A percentile compares a stretch with the other conserved stretches of the same genome.
Conservation (phyloP, 2,797 vertebrate species). For the Cryptoprocta ferox region DNA sequence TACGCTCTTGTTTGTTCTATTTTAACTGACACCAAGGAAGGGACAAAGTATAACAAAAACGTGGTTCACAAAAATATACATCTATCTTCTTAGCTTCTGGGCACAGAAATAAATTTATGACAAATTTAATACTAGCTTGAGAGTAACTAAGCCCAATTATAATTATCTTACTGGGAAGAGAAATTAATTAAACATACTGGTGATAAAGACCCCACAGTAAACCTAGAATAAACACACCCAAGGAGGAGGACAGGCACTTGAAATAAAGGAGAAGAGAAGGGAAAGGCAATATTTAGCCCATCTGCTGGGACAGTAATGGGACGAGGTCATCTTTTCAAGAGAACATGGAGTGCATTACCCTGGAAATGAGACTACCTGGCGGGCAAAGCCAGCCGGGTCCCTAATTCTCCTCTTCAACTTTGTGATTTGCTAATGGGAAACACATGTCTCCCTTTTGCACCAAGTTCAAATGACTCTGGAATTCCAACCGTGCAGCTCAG, state of each 20-base stretch:
- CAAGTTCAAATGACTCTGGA: conserved; percentile 87
- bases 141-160: conserved; percentile 82
- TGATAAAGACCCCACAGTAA: conserved; percentile 84
- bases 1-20: conserved; percentile 70
- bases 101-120: conserved; percentile 77
- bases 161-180: conserved; percentile 83
- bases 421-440: conserved; percentile 85
- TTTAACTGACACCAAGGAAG: conserved; percentile 69
- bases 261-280: conserved; percentile 53
- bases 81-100: conserved; percentile 82
- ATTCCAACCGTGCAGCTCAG: conserved; percentile 87
- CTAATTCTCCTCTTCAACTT: conserved; percentile 75
- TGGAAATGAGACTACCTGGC: conserved; percentile 80
- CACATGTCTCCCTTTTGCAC: conserved; percentile 81
- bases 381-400: conserved; percentile 62
- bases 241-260: not conserved
- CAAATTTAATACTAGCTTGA: conserved; percentile 81
- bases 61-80: conserved; percentile 81
- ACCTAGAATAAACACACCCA: conserved; percentile 79
- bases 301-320: conserved; percentile 63
- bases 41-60: conserved; percentile 77
- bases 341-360: conserved; percentile 22
- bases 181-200: conserved; percentile 86
- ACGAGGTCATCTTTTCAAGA: conserved; percentile 74
- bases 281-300: conserved; percentile 53